Evolutionary conservation across 2,888 invertebrate genomes (phyloP).

Genomic region (Heterodera filipjevi): DNA sequence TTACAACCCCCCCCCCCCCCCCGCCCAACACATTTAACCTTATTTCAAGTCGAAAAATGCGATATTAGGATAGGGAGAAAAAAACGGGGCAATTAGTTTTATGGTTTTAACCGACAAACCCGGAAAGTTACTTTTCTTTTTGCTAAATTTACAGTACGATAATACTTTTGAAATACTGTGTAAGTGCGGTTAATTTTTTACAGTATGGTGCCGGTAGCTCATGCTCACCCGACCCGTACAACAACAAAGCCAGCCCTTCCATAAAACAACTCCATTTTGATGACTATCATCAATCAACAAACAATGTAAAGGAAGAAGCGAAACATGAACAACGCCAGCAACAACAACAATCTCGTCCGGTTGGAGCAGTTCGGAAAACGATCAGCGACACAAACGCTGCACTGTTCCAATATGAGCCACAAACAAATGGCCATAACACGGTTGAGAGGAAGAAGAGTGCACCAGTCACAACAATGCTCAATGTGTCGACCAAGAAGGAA

Average conservation of each 20-base stretch:
- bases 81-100: no score
- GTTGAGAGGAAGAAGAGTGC: conserved; percentile 7
- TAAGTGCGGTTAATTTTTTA: neutral
- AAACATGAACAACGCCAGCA: neutral
- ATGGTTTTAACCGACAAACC: no score
- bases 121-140: no score
- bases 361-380: neutral
- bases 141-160: neutral
- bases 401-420: neutral
- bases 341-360: neutral
- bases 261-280: neutral
- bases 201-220: conserved; percentile 6
- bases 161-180: neutral
- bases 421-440: neutral
- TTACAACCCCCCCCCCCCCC: no score
- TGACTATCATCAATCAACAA: neutral
- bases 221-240: neutral
- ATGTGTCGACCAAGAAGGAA: neutral
- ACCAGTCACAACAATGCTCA: neutral
- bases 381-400: conserved; percentile 16
- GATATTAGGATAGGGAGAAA: no score
- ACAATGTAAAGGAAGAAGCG: neutral
- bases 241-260: neutral
- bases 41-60: no score
- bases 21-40: no score